Conservation (phyloP, 2,888 invertebrate genomes). For the Lamellibrachia columna region DNA sequence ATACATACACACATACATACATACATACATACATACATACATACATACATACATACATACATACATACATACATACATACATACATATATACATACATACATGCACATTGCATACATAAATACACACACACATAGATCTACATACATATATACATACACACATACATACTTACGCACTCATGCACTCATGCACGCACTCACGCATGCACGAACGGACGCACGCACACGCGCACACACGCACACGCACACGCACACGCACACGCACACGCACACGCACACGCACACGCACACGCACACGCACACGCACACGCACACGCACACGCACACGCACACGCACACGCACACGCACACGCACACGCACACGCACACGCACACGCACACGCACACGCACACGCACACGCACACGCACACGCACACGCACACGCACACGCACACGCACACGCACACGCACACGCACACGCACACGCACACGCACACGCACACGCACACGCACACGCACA, state of each 20-base stretch:
- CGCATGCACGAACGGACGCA: neutral
- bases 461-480: neutral
- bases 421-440: neutral
- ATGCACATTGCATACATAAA: no score
- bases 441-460: neutral
- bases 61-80: neutral
- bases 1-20: no score
- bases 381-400: neutral
- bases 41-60: neutral
- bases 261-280: neutral
- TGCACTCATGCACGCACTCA: neutral
- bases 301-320: neutral
- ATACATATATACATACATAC: neutral
- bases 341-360: neutral
- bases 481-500: no score
- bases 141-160: neutral
- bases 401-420: neutral
- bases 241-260: neutral
- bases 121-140: neutral
- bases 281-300: neutral
- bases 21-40: no score
- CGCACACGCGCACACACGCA: neutral
- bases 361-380: neutral
- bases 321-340: neutral
- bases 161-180: neutral